Evolutionary conservation across 2,888 invertebrate species (phyloP).

Genomic region (Sarcophaga rosellei): DNA sequence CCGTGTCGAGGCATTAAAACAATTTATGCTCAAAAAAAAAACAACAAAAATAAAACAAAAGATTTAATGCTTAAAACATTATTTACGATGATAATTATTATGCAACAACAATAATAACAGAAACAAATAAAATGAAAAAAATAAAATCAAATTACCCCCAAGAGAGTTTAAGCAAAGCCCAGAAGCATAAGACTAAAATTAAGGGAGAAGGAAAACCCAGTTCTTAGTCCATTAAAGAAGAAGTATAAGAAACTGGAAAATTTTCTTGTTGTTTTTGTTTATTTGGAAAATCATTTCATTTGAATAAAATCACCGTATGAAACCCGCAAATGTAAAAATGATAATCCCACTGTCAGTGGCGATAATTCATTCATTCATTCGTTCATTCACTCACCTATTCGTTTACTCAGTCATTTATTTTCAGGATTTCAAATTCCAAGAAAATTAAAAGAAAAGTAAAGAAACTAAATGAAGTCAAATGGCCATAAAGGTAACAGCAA

Average conservation of each 20-base stretch:
- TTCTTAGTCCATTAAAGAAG: neutral
- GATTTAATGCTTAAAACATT: conserved; percentile 70
- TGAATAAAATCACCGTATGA: conserved; percentile 48
- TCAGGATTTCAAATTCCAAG: too few relatives aligned
- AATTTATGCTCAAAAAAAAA: conserved; percentile 48
- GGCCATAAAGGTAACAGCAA: conserved; percentile 62
- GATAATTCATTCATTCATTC: conserved; percentile 77
- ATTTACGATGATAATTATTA: conserved; percentile 80
- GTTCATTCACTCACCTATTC: neutral
- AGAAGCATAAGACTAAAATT: neutral
- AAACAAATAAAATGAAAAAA: too few relatives aligned
- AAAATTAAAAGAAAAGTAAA: conserved; percentile 8
- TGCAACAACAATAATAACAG: conserved; percentile 70
- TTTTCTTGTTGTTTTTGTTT: neutral
- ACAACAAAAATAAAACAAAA: conserved; percentile 44
- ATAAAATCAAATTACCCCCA: conserved; percentile 75
- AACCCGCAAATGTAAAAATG: conserved; percentile 78
- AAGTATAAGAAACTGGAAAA: conserved; percentile 20
- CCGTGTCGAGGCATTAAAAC: conserved; percentile 48
- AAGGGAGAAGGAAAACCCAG: neutral
- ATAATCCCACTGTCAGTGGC: conserved; percentile 80
- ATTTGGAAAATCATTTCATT: conserved; percentile 61
- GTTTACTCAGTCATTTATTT: neutral
- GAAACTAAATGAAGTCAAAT: conserved; percentile 56
- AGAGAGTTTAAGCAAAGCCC: conserved; percentile 69